Base-by-base conservation (phyloP, 2,888 invertebrate species). In the Podabrus alpinus region DNA sequence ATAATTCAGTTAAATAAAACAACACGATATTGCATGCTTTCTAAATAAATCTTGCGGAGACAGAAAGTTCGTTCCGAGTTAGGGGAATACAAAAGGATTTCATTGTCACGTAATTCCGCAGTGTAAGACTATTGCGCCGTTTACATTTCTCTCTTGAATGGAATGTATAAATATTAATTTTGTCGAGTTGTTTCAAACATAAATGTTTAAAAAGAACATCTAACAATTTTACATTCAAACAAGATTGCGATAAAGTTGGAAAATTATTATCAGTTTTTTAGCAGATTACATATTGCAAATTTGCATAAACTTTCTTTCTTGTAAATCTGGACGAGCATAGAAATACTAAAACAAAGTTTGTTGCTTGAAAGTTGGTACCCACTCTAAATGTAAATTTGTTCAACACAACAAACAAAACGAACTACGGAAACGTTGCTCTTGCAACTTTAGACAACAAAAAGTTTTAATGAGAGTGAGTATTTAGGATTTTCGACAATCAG, bases 301-400 rank as follows among this genome's bases (percentile, higher is more conserved):
- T 60, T 59, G 29, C 29, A 67, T 73, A 29, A 70, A 61, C 59
- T 59, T 59, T 45, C 64, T 45, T 45, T 74, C 25, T 71, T 67
- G 71, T 74, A 74, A 74, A 71, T 74, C 59, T 59, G 24, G 16
- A 66, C 45, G 68, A 72, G 69, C 72, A 68, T 75, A 69, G 71
- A 71, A 75, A 72, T 75, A 69, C 69, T 64, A 69, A 68, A 72
- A 68, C 75, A 62, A 68, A 76, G 83, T 85, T 85, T 84, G 85
- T 86, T 85, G 84, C 83, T 81, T 80, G 82, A 84, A 86, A 86
- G 81, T 86, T 86, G 85, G 84, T 84, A 85, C 84, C 85, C 84
- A 85, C 84, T 86, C 84, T 86, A 86, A 86, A 86, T 86, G 86
- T 84, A 86, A 86, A 86, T 86, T 84, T 82, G 80, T 81, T 79